Base-by-base conservation (phyloP, 2,888 invertebrate genomes). In the Drosophila percnosoma region DNA sequence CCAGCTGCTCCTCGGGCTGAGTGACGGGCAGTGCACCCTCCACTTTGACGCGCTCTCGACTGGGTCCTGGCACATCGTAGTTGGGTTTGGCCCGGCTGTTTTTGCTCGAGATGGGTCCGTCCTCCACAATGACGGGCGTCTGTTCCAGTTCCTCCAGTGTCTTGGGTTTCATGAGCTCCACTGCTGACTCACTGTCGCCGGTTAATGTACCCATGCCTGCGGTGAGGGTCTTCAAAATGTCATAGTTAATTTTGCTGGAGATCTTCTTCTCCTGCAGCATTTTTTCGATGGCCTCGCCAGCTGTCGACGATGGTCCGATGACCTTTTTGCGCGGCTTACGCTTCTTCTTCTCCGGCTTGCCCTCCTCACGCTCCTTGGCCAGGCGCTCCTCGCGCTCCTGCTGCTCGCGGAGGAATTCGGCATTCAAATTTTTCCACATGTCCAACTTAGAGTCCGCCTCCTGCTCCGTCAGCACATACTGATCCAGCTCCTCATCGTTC, bases 181-280 rank as follows among this genome's bases (percentile, higher is more conserved):
- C 21, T 21, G 36, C 1, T 15, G 62, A 1, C 6, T 64, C 60
- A 24, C 29, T 52, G 13, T 75, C 76, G 15, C 75, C 76, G 18
- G 82, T 69, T 24, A 80, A 40, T 1, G 73, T 53, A 21, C 64
- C 59, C 34, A 75, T 76, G 54, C 87, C 85, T 34, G 90, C 92
- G 7, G 92, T 93, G 64, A 99, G 93, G 83, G 96, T 97, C 92
- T 97, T 97, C 69, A 99, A 93, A 45, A 99, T 99, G 83, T 99
- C 99, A 91, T 99, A 99, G 93, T 99, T 99, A 64, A 99, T 99
- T 94, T 99, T 99, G 6, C 95, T 96, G 4, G 99, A 99, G 78
- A 99, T 96, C 91, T 97, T 97, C 93, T 98, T 98, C 92, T 99
- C 99, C 81, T 97, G 97, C 27, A 99, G 94, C 96, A 99, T 98